Evolutionary conservation across 2,797 vertebrate genomes (phyloP).

Genomic region (Apogon talboti): DNA sequence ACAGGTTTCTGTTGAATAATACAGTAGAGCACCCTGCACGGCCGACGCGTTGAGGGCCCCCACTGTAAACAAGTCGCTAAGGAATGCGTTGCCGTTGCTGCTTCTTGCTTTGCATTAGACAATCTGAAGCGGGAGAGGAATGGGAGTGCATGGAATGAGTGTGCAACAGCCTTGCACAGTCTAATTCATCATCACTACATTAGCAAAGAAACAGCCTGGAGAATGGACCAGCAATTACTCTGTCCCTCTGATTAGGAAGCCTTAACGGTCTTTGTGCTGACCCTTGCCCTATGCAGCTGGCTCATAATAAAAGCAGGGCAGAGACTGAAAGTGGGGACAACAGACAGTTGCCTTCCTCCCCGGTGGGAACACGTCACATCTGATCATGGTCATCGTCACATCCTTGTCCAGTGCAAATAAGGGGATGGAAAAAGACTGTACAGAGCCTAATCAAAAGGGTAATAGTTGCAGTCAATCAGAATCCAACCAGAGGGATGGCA

Average conservation of each 20-base stretch:
- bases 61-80: constrained; percentile 72
- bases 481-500: constrained; percentile 32
- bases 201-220: constrained; percentile 59
- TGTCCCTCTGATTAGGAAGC: constrained; percentile 72
- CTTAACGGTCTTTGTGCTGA: constrained; percentile 72
- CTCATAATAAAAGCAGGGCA: constrained; percentile 69
- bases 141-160: constrained; percentile 37
- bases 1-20: constrained; percentile 85
- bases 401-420: constrained; percentile 50
- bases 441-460: constrained; percentile 33
- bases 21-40: constrained; percentile 76
- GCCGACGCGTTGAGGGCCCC: constrained; percentile 66
- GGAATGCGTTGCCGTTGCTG: constrained; percentile 55
- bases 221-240: constrained; percentile 67
- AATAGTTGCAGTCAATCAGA: constrained; percentile 32
- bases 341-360: constrained; percentile 72
- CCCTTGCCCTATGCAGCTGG: constrained; percentile 77
- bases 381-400: constrained; percentile 72
- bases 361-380: constrained; percentile 74
- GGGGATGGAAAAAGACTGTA: constrained; percentile 34
- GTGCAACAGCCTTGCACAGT: constrained; percentile 37
- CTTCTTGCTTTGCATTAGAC: constrained; percentile 49
- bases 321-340: constrained; percentile 67
- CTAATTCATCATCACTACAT: constrained; percentile 64
- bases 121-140: constrained; percentile 33